Conservation (phyloP, 2,113 vertebrate genomes). For the Dendrocopos noguchii region DNA sequence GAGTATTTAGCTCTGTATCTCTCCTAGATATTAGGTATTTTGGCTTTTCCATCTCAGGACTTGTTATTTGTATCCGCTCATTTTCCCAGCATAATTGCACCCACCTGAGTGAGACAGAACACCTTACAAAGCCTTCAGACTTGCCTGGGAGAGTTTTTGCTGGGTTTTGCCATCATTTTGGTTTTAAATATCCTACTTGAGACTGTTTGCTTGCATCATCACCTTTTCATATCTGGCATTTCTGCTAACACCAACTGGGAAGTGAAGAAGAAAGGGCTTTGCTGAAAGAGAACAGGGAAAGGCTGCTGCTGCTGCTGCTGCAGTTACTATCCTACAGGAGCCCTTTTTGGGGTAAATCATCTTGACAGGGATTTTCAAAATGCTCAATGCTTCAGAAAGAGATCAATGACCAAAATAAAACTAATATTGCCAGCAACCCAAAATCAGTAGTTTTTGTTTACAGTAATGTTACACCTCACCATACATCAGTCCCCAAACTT, state of each 20-base stretch:
- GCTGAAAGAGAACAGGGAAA: not conserved
- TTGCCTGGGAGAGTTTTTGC: not conserved
- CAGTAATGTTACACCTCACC: not conserved
- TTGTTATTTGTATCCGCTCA: not conserved
- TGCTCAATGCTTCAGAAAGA: not conserved
- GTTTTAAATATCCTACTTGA: not conserved
- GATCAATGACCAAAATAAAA: not conserved
- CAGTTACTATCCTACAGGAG: not conserved
- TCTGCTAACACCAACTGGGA: not conserved
- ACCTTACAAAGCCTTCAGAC: not conserved
- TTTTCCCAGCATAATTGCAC: not conserved
- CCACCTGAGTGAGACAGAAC: not conserved
- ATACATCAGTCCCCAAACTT: not conserved
- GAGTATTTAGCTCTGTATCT: not conserved
- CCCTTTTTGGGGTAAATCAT: not conserved
- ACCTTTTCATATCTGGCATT: not conserved
- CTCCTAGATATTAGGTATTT: not conserved
- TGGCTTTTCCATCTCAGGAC: not conserved
- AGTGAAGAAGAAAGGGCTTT: not conserved
- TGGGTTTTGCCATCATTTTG: not conserved
- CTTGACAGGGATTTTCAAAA: not conserved
- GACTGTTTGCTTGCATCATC: not conserved
- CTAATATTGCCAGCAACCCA: not conserved
- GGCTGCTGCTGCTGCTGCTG: not conserved
- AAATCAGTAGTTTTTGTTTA: not conserved